A percentile compares a stretch with the other conserved stretches of the same genome.
Conservation (phyloP, 2,113 vertebrate genomes). For the Melanocharis versteri region DNA sequence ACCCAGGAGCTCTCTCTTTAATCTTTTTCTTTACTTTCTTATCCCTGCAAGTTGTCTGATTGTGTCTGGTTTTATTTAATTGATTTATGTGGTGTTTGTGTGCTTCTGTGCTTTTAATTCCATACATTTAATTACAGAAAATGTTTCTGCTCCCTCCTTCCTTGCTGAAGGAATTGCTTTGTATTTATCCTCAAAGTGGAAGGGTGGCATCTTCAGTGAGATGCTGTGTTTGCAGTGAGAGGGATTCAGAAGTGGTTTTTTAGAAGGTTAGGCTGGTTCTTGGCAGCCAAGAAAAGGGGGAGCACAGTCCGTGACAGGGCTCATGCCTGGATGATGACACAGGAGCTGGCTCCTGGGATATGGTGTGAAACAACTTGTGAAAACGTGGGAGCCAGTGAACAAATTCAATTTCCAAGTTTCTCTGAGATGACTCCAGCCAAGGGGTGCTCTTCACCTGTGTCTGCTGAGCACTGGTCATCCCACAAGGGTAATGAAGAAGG, state of each 20-base stretch:
- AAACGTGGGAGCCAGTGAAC: background rate
- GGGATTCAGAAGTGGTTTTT: background rate
- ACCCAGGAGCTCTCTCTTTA: background rate
- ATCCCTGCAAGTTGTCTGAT: background rate
- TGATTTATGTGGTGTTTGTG: background rate
- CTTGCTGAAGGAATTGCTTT: background rate
- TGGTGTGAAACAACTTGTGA: background rate
- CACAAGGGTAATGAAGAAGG: background rate
- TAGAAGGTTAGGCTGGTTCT: background rate
- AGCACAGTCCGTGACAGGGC: background rate
- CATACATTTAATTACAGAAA: background rate
- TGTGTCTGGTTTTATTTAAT: background rate
- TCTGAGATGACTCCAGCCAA: background rate
- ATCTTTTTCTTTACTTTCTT: background rate
- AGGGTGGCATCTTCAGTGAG: background rate
- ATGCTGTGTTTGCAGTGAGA: background rate
- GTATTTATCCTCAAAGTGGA: background rate
- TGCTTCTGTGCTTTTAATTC: background rate
- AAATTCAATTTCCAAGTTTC: background rate
- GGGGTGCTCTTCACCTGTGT: background rate
- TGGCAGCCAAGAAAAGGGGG: background rate
- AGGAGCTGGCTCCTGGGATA: background rate
- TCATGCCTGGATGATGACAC: accelerated
- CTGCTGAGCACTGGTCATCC: background rate
- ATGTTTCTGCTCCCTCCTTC: background rate